Evolutionary conservation across 2,888 invertebrate species (phyloP).

Genomic region (Leucania comma): DNA sequence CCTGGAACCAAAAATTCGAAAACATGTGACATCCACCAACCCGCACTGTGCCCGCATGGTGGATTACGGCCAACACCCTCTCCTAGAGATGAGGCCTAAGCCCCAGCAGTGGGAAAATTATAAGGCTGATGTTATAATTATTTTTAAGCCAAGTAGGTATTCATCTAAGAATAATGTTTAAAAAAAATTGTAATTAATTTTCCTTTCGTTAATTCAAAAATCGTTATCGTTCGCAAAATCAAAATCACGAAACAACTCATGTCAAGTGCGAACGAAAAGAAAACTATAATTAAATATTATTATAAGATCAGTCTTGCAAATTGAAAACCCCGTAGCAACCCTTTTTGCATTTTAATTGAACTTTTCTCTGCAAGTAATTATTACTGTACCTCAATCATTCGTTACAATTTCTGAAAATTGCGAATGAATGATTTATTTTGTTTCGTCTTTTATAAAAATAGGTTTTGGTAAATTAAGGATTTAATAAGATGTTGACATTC

Average conservation of each 20-base stretch:
- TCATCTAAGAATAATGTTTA: too few relatives aligned
- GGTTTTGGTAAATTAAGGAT: neutral
- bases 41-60: too few relatives aligned
- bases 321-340: conserved; percentile 26
- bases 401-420: conserved; percentile 3
- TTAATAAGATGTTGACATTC: too few relatives aligned
- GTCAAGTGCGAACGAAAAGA: conserved; percentile 17
- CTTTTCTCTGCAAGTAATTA: conserved; percentile 37
- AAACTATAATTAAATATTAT: conserved; percentile 37
- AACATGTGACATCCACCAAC: too few relatives aligned
- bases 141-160: too few relatives aligned
- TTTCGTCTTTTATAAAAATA: neutral
- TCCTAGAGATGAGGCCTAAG: too few relatives aligned
- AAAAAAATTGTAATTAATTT: neutral
- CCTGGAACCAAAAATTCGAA: too few relatives aligned
- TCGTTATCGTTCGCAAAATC: neutral
- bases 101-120: too few relatives aligned
- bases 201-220: neutral
- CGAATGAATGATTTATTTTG: neutral
- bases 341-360: conserved; percentile 51
- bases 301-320: conserved; percentile 29
- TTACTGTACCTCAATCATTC: neutral
- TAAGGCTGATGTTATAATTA: too few relatives aligned
- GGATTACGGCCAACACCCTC: too few relatives aligned
- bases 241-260: neutral